Conservation (phyloP, 1,140 invertebrate species). For the Cardiocondyla obscurior region DNA sequence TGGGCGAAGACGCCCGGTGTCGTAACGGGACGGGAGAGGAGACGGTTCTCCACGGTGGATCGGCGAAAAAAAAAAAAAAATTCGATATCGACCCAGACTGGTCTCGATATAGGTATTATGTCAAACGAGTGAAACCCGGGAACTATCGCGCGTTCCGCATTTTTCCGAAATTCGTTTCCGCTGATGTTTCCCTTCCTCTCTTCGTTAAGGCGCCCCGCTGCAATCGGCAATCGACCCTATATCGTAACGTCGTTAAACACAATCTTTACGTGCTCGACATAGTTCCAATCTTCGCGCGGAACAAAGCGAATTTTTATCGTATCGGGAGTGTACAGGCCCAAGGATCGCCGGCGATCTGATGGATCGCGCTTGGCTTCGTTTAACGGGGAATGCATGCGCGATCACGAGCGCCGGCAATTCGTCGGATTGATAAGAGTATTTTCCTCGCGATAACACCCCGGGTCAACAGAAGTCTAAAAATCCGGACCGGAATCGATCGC, state of each 20-base stretch:
- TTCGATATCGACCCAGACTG: slow-evolving; percentile 33
- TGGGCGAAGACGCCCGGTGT: not conserved
- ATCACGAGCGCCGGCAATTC: slow-evolving; percentile 3
- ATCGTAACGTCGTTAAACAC: not conserved
- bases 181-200: not conserved
- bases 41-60: not conserved
- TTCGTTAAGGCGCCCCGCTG: not conserved
- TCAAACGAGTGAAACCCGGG: not conserved
- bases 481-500: slow-evolving; percentile 37
- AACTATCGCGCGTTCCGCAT: not conserved
- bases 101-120: not conserved
- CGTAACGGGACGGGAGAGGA: not conserved
- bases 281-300: not conserved
- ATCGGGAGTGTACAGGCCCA: not conserved
- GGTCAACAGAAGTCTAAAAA: slow-evolving; percentile 33
- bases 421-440: slow-evolving; percentile 36
- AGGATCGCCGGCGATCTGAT: slow-evolving; percentile 11
- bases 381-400: slow-evolving; percentile 10
- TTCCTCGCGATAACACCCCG: slow-evolving; percentile 38
- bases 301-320: slow-evolving; percentile 2
- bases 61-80: not conserved
- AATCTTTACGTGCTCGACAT: not conserved
- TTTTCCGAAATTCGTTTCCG: not conserved
- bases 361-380: not conserved
- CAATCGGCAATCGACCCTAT: not conserved